These are phyloP conservation scores for Phymatocera aterrima DNA, from an alignment of 2,888 invertebrate genomes.

Conservation along the genomic window DNA sequence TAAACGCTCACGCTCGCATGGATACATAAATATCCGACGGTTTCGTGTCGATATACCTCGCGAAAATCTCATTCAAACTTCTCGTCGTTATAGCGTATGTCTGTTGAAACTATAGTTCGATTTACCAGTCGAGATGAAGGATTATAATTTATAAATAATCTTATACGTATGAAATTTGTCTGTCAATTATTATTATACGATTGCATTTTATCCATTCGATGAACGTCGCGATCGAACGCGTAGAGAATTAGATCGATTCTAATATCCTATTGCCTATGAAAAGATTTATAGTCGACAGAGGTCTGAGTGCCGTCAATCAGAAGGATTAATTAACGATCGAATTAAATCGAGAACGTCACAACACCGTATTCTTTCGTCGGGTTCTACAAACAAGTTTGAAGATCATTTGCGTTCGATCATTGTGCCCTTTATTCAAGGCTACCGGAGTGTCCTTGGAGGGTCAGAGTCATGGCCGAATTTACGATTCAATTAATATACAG, in stretches of 20 bases:
- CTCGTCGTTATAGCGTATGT: not conserved
- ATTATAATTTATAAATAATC: not conserved
- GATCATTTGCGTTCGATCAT: not conserved
- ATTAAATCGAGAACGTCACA: not conserved
- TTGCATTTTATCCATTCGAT: not conserved
- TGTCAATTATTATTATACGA: not conserved
- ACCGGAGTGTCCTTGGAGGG: not conserved
- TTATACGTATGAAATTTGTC: not conserved
- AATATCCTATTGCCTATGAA: not conserved
- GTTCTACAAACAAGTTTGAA: not conserved
- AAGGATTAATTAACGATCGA: not conserved
- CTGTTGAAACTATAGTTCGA: not conserved
- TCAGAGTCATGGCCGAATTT: slow-evolving; percentile 19
- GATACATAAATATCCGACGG: not conserved
- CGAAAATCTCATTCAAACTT: not conserved
- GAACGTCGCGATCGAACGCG: slow-evolving; percentile 1
- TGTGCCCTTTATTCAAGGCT: not conserved
- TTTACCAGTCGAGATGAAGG: not conserved
- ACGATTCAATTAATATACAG: no score
- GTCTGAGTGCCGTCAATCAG: not conserved
- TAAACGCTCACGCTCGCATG: not conserved
- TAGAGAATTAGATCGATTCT: slow-evolving; percentile 11
- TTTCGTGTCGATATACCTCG: not conserved
- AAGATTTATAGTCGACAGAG: not conserved
- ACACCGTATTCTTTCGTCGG: not conserved